Evolutionary conservation across 2,888 invertebrate species (phyloP).

Genomic region (Morinoia aosen): DNA sequence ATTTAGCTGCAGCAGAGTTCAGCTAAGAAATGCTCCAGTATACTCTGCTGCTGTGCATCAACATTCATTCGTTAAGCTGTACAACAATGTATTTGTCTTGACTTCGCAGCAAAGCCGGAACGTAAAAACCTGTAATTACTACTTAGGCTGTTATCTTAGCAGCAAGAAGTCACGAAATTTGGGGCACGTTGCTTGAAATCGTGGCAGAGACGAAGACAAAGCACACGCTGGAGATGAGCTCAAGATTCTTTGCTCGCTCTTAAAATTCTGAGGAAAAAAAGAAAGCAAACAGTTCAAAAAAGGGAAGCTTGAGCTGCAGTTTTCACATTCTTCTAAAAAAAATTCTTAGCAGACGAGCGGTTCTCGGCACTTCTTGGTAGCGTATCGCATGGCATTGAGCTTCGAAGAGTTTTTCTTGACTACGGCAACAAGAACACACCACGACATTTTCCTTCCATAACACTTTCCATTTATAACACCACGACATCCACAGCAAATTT

Average conservation of each 20-base stretch:
- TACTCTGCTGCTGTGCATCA: background rate
- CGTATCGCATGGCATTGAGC: background rate
- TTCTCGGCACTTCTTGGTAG: background rate
- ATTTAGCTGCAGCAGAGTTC: too few species aligned
- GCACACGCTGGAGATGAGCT: conserved; percentile 4
- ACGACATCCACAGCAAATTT: too few species aligned
- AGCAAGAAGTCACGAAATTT: background rate
- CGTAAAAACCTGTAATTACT: background rate
- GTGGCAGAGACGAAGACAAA: conserved; percentile 12
- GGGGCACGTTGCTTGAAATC: background rate
- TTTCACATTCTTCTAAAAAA: background rate
- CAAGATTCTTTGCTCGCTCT: background rate
- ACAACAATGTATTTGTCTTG: background rate
- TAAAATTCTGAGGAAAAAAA: background rate
- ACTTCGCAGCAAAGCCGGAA: background rate
- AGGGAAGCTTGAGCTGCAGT: background rate
- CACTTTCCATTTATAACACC: too few species aligned
- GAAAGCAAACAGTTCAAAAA: background rate
- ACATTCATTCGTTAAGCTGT: background rate
- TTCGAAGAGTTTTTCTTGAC: background rate
- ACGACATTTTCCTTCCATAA: too few species aligned
- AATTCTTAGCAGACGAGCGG: background rate
- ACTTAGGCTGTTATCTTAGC: background rate
- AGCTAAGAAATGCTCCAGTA: background rate
- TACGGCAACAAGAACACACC: background rate